Percentiles rank a stretch among this genome's conserved stretches.
phyloP scores from a whole-genome alignment of 2,113 vertebrate genomes.

The Odontophorus gujanensis region DNA sequence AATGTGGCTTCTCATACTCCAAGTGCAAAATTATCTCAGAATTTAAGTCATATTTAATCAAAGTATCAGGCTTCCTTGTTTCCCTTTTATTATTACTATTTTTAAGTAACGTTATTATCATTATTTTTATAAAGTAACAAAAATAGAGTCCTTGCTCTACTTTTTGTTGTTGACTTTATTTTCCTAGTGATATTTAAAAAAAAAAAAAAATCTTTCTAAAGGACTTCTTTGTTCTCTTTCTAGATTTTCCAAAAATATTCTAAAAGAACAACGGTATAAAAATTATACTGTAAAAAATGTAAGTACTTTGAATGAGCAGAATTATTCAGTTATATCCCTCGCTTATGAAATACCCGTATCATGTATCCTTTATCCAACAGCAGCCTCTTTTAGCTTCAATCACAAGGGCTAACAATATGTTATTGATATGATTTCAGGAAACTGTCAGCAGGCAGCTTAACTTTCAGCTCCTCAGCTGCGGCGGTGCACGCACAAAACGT shows the following conservation, averaged over 20 bases:
- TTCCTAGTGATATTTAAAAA: background rate
- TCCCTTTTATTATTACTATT: background rate
- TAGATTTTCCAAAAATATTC: conserved; percentile 64
- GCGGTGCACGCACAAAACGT: conserved; percentile 73
- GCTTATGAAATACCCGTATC: conserved; percentile 56
- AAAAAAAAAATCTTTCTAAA: conserved; percentile 47
- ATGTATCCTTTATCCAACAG: conserved; percentile 69
- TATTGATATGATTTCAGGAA: conserved; percentile 87
- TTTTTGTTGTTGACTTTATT: conserved; percentile 56
- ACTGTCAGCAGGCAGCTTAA: conserved; percentile 87
- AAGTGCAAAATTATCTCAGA: background rate
- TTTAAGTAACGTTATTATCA: background rate
- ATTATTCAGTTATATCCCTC: conserved; percentile 62
- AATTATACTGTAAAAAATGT: conserved; percentile 48
- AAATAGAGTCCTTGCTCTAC: background rate
- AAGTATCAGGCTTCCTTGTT: background rate
- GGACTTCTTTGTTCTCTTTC: conserved; percentile 59
- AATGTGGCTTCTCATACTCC: background rate
- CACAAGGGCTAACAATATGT: conserved; percentile 82
- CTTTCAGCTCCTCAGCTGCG: conserved; percentile 82
- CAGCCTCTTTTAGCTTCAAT: conserved; percentile 68
- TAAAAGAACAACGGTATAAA: conserved; percentile 64
- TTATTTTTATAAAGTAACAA: background rate
- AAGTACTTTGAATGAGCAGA: conserved; percentile 51
- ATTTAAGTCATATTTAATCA: background rate